Base-by-base conservation (phyloP, 64 coral and sea anemone species). In the Anthopleura sola region DNA sequence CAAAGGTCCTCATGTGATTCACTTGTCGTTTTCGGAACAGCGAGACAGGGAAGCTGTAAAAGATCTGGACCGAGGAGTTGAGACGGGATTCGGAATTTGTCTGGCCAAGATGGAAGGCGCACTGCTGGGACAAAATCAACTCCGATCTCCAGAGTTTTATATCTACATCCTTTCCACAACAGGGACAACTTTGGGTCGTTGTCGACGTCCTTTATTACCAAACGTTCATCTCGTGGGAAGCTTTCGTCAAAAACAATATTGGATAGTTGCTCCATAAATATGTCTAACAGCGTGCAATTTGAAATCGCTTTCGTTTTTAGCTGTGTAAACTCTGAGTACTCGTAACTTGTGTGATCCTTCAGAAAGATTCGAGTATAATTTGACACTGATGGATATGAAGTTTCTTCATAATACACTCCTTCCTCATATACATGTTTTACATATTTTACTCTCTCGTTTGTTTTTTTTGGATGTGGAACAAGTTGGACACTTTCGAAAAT, bases 111-210 rank as follows among this genome's bases (percentile, higher is more conserved):
- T 36, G 57, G n/a, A 82, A 89, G 64, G 19, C 87, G 87, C 64
- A 89, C 79, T n/a, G 80, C 87, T 64, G 87, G 87, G 44, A 89
- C 87, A 74, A 89, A 82, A 82, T 89, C 87, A 54, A 89, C 58
- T 44, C 74, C 21, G 15, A 89, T 71, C 32, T 32, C 57, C 19
- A 89, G 57, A 23, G 57, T 47, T 71, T 89, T 83, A 39, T 89
- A 89, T 40, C 87, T 68, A 29, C 38, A 89, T 54, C 87, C 87
- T 64, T 36, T 81, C 87, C 87, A 89, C 68, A 69, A 36, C 13
- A 89, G 38, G 21, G 31, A 83, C 26, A 89, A 53, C 68, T 51
- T 82, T 36, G 87, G 87, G 68, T 89, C 78, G 18, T n/a, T 14
- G 60, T 56, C 83, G 44, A 89, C 87, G 38, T 83, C 87, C 48